Evolutionary conservation across 35 echinoderm and acorn worm genomes (phyloP), one percentile per base, ranked within the genome.

Genomic region (Ophiothrix spiculata): DNA sequence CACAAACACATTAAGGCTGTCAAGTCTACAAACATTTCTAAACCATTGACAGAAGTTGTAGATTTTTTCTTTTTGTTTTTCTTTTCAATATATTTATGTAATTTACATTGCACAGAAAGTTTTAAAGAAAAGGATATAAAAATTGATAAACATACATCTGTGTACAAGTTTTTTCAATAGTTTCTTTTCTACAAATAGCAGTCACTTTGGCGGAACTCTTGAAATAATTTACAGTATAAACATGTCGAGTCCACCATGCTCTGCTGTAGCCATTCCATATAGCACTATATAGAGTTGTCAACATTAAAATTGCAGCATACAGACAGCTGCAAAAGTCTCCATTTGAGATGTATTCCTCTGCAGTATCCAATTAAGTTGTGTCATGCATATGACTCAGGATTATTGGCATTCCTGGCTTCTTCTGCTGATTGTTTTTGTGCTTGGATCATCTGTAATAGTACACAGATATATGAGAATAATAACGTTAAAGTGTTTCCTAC

Each of bases 91-190:
- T 25, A 25, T 25, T 15, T 25, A 15, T 69, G 25, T 69, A 69
- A 69, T 69, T 10, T 69, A 69, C 60, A 69, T 69, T 69, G 60
- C 60, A 69, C 60, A 69, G 60, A 49, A 49, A 49, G 42, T 49
- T 69, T 69, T 69, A 69, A 69, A 69, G 60, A 69, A 69, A 69
- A 69, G 23, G 60, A 69, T 69, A 69, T 69, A 69, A 69, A 69
- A 69, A 69, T 69, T 69, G 10, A 69, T 69, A 69, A 69, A 69
- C 60, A 69, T 69, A 69, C 60, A 69, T 69, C 60, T 69, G 60
- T 69, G 25, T 69, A 69, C 60, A 69, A 69, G 60, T 69, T 4
- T 69, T 49, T 69, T 69, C 60, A 69, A 69, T 69, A 25, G 60
- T 69, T 28, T 69, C 42, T 69, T 25, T 69, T 15, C 42, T 25